These are phyloP conservation scores for Ondatra zibethicus DNA, from an alignment of 2,113 vertebrate species.

Conservation along the genomic window DNA sequence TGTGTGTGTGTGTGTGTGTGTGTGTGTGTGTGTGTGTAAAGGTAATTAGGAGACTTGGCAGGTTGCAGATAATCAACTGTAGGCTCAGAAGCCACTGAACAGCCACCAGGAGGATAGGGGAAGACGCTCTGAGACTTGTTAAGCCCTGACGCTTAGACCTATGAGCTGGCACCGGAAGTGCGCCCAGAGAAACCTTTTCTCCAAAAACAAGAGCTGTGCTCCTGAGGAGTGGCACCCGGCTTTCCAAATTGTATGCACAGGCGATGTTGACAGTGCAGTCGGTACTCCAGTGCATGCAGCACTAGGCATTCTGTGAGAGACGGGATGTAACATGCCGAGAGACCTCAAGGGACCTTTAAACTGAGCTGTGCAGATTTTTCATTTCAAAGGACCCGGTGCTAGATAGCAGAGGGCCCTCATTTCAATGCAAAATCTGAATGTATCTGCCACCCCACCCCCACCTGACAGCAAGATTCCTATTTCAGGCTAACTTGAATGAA, in stretches of 20 bases:
- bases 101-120: background rate
- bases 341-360: background rate
- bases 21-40: no score
- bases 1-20: no score
- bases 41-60: background rate
- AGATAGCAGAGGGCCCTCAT: background rate
- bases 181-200: background rate
- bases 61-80: background rate
- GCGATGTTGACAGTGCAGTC: background rate
- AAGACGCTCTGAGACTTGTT: background rate
- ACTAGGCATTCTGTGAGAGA: background rate
- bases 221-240: background rate
- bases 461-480: background rate
- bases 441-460: background rate
- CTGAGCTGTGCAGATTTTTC: background rate
- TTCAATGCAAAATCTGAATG: background rate
- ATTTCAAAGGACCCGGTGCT: background rate
- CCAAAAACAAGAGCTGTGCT: no score
- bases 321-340: slow-evolving; percentile 5
- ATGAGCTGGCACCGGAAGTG: background rate
- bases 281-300: background rate
- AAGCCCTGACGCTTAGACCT: background rate
- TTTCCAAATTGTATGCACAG: background rate
- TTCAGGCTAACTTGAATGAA: background rate
- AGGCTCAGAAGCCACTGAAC: background rate